Base-by-base conservation (phyloP, 2,888 invertebrate species). In the Choreutis nemorana region DNA sequence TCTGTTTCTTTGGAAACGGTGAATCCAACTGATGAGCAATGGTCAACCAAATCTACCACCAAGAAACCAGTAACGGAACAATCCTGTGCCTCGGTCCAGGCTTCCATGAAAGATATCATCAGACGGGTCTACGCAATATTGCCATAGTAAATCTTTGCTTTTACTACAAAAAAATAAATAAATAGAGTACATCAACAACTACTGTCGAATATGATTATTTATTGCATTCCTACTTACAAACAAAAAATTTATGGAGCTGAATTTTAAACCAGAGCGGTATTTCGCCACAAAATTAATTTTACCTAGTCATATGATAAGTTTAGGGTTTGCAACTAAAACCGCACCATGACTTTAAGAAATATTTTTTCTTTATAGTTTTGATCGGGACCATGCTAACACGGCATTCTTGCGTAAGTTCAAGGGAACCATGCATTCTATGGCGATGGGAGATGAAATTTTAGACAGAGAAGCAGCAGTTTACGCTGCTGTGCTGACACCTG, bases 111-210 rank as follows among this genome's bases (percentile, higher is more conserved):
- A 29, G 68, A 71, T 32, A 56, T 71, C 1, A 58, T 67, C 4
- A 55, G 60, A 36, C 50, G 72, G 12, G 61, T 73, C 37, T 64
- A 68, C 25, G 64, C 73, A 7, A 64, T 75, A 45, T 26, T 75
- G 14, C 70, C 75, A 4, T 73, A 60, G 75, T 75, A 45, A 66
- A 68, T 53, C n/a, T n/a, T n/a, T n/a, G n/a, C n/a, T n/a, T n/a
- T n/a, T n/a, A n/a, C n/a, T n/a, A n/a, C n/a, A n/a, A n/a, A n/a
- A n/a, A n/a, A n/a, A n/a, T n/a, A n/a, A n/a, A n/a, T n/a, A n/a
- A n/a, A n/a, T n/a, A n/a, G n/a, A n/a, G n/a, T n/a, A n/a, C n/a
- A n/a, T n/a, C n/a, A n/a, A n/a, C n/a, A n/a, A n/a, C n/a, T n/a
- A n/a, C n/a, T n/a, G n/a, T n/a, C n/a, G n/a, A n/a, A n/a, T n/a